phyloP scores from a whole-genome alignment of 2,113 vertebrate species.

The Sturnus vulgaris region DNA sequence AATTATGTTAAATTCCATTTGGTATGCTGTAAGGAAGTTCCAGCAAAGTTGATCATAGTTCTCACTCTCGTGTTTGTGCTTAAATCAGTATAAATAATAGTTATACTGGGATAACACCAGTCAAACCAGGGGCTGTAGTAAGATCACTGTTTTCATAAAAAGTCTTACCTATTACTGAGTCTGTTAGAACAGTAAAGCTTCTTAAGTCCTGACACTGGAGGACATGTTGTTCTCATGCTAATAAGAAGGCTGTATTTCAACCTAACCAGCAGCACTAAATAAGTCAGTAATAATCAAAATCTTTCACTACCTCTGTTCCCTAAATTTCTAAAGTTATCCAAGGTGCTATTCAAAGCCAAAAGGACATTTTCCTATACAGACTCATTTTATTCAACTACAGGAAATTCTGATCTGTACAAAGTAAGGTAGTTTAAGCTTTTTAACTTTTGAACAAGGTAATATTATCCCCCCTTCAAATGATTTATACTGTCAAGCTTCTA shows the following conservation, averaged over 20 bases:
- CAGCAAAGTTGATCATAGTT: neutral
- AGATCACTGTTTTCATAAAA: neutral
- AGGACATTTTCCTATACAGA: neutral
- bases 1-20: neutral
- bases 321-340: neutral
- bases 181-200: neutral
- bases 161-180: neutral
- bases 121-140: neutral
- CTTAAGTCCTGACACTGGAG: neutral
- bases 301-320: neutral
- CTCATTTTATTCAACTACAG: neutral
- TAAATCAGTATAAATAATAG: neutral
- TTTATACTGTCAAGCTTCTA: neutral
- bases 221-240: neutral
- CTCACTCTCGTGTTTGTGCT: neutral
- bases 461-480: neutral
- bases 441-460: rapidly evolving
- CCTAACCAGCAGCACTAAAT: neutral
- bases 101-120: neutral
- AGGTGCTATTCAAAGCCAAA: neutral
- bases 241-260: neutral
- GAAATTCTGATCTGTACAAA: neutral
- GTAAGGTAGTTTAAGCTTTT: neutral
- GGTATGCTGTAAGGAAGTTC: neutral
- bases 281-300: neutral